phyloP scores from a whole-genome alignment of 2,888 invertebrate genomes.

The Mechanitis mazaeus region DNA sequence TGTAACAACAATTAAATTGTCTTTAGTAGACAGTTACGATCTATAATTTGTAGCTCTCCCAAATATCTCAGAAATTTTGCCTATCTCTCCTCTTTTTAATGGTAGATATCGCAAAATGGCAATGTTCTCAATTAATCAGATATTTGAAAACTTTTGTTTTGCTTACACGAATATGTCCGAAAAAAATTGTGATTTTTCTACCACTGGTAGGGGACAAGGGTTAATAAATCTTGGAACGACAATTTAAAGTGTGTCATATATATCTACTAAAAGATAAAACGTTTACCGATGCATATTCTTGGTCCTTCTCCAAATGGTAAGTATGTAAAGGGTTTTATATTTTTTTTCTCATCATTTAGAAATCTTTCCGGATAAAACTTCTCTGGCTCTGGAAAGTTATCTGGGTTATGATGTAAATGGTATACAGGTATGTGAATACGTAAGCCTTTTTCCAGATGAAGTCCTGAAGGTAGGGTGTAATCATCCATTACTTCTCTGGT shows the following conservation, averaged over 20 bases:
- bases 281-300: constrained; percentile 51
- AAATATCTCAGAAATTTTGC: too few relatives aligned
- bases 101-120: too few relatives aligned
- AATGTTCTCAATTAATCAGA: too few relatives aligned
- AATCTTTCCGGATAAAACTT: constrained; percentile 47
- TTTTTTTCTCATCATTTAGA: constrained; percentile 35
- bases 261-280: constrained; percentile 5
- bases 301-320: constrained; percentile 53
- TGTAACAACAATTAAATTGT: too few relatives aligned
- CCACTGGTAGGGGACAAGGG: too few relatives aligned
- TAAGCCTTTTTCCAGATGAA: constrained; percentile 40
- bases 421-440: constrained; percentile 47
- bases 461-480: constrained; percentile 44
- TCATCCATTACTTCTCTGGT: constrained; percentile 44
- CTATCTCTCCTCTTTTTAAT: too few relatives aligned
- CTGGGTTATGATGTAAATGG: constrained; percentile 41
- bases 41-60: too few relatives aligned
- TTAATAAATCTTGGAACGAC: too few relatives aligned
- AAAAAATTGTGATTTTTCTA: too few relatives aligned
- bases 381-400: constrained; percentile 44
- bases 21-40: too few relatives aligned
- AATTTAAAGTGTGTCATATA: background rate
- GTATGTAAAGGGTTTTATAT: constrained; percentile 41
- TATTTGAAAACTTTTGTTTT: too few relatives aligned
- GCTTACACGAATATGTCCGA: too few relatives aligned